Conservation (phyloP, 2,888 invertebrate genomes). For the Caenorhabditis sp. region DNA sequence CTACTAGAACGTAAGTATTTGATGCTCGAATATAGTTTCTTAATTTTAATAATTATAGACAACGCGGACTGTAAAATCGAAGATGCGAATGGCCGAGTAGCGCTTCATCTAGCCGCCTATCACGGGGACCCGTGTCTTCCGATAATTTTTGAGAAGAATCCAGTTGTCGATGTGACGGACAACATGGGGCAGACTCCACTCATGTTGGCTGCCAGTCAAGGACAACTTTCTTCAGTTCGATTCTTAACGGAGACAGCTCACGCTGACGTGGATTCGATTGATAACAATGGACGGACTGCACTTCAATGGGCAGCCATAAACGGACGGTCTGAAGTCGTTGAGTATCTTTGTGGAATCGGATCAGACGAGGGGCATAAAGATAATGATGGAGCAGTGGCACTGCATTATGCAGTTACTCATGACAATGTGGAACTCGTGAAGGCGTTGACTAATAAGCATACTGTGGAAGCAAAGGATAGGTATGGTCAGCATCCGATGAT, state of each 20-base stretch:
- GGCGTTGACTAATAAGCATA: constrained; percentile 68
- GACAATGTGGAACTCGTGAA: constrained; percentile 58
- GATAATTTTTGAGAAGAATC: constrained; percentile 59
- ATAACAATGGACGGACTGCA: constrained; percentile 74
- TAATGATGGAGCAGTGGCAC: constrained; percentile 75
- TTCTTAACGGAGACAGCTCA: constrained; percentile 64
- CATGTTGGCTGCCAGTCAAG: constrained; percentile 76
- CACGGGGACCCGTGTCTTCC: constrained; percentile 86
- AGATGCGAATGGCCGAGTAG: constrained; percentile 76
- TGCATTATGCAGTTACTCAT: constrained; percentile 74
- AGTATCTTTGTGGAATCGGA: constrained; percentile 69
- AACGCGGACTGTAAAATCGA: constrained; percentile 54
- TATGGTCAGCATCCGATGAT: constrained; percentile 72
- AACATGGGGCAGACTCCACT: constrained; percentile 73
- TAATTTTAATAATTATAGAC: constrained; percentile 17
- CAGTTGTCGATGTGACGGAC: constrained; percentile 55
- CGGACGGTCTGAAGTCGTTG: constrained; percentile 70
- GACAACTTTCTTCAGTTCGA: constrained; percentile 67
- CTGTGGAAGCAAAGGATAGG: constrained; percentile 70
- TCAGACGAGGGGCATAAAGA: constrained; percentile 77
- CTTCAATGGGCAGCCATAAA: constrained; percentile 74
- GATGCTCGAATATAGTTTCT: not conserved
- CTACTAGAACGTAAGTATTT: constrained; percentile 56
- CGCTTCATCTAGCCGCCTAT: constrained; percentile 75
- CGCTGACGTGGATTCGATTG: constrained; percentile 73